Percentiles rank a stretch among this genome's conserved stretches.
These are phyloP conservation scores for Hyposoter didymator DNA, from an alignment of 2,888 invertebrate species.

Conservation along the genomic window DNA sequence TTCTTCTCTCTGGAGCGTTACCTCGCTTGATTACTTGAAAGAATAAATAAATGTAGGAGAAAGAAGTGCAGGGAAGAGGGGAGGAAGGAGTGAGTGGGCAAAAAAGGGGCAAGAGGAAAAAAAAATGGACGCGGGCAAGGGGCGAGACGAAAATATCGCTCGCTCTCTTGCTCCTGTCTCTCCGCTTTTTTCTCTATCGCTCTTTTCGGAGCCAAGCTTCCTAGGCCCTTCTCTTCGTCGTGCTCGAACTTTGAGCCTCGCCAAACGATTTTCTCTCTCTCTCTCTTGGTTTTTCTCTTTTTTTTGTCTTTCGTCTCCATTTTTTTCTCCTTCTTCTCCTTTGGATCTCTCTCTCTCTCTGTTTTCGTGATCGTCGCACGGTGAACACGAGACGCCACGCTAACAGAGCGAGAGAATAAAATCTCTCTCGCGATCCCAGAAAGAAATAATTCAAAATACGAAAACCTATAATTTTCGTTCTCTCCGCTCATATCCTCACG, in stretches of 20 bases:
- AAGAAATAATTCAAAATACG: slow-evolving; percentile 82
- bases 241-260: slow-evolving; percentile 39
- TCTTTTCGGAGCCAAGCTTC: slow-evolving; percentile 48
- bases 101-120: slow-evolving; percentile 39
- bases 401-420: slow-evolving; percentile 68
- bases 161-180: slow-evolving; percentile 44
- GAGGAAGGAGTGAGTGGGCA: slow-evolving; percentile 47
- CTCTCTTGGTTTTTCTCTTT: slow-evolving; percentile 25
- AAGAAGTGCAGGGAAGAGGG: slow-evolving; percentile 35
- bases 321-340: slow-evolving; percentile 8
- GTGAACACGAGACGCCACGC: slow-evolving; percentile 69
- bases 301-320: slow-evolving; percentile 24
- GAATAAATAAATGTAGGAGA: slow-evolving; percentile 67
- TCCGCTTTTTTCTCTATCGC: slow-evolving; percentile 36
- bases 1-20: slow-evolving; percentile 44
- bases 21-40: slow-evolving; percentile 65
- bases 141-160: slow-evolving; percentile 56
- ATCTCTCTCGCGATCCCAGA: slow-evolving; percentile 63
- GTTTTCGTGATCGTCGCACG: slow-evolving; percentile 35
- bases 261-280: slow-evolving; percentile 35
- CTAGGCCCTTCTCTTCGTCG: slow-evolving; percentile 48
- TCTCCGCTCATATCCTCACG: slow-evolving; percentile 70
- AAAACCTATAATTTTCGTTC: slow-evolving; percentile 82
- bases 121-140: slow-evolving; percentile 31
- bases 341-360: slow-evolving; percentile 21